Evolutionary conservation across 2,797 vertebrate species (phyloP), one percentile per base, ranked within the genome.

Genomic region (Rhynchotus rufescens): DNA sequence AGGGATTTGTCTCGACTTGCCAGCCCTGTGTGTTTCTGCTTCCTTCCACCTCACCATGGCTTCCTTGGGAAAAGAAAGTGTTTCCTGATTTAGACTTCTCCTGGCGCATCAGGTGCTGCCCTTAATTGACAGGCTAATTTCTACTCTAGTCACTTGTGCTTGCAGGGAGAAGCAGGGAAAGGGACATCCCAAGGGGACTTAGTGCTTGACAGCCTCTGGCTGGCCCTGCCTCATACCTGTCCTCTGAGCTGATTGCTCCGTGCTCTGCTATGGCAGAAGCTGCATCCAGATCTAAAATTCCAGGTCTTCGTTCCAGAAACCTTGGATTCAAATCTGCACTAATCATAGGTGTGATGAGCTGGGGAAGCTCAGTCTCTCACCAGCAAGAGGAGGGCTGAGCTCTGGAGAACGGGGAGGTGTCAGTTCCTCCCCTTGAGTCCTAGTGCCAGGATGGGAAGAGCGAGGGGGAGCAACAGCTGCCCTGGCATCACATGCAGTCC

Each of bases 41-140:
- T 80, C 22, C n/a, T 80, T 87, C 23, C 57, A 12, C 21, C 60
- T 5, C 32, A 4, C 10, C 1, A 1, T 38, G 49, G 21, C 52
- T 87, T 90, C 62, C 64, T 64, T 80, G 40, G 61, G 76, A 92
- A 77, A 85, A 89, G 47, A 79, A 96, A 66, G 45, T 1, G 1
- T 32, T 91, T 60, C 93, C 86, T 57, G 62, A 90, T 95, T 93
- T 94, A 94, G 89, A 44, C 26, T 87, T 77, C 54, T 84, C 76
- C 66, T 79, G 81, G 84, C 64, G 52, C 78, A 62, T 62, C 62
- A 84, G 88, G 80, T 96, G 79, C 76, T 93, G 92, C 82, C 80
- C 77, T 87, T 92, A 94, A 91, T 91, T 93, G 91, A 85, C 56
- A 86, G 67, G 67, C 73, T 93, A 80, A 89, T 93, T 93, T 95